phyloP scores from a whole-genome alignment of 1,140 invertebrate species.

The Nixonia krombeini region DNA sequence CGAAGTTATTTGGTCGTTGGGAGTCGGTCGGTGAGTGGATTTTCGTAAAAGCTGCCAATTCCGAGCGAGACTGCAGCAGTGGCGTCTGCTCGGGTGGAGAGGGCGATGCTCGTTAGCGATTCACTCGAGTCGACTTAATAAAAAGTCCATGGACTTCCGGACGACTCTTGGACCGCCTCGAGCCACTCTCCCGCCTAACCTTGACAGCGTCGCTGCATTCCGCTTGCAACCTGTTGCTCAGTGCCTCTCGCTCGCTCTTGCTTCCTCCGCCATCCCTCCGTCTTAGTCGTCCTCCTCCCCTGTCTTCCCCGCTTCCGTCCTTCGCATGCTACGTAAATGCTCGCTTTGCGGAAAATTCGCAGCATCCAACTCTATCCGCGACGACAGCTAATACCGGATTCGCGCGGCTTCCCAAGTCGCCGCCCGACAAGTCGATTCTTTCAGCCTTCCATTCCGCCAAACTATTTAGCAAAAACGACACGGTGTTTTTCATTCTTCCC shows the following conservation, averaged over 20 bases:
- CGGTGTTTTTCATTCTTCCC: too few species aligned
- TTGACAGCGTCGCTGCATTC: constrained; percentile 67
- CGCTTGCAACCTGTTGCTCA: constrained; percentile 70
- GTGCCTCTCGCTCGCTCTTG: constrained; percentile 55
- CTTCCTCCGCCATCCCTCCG: constrained; percentile 27
- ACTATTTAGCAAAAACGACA: too few species aligned
- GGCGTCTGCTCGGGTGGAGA: not conserved
- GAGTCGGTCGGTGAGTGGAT: too few species aligned
- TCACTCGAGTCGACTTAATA: constrained; percentile 20
- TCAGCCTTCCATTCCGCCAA: too few species aligned
- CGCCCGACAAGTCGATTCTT: constrained; percentile 1
- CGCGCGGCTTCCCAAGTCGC: constrained; percentile 1
- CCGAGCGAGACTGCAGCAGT: not conserved
- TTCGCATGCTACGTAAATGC: constrained; percentile 11
- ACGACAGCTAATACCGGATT: not conserved
- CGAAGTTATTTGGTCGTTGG: too few species aligned
- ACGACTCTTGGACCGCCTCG: constrained; percentile 46
- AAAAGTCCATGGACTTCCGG: constrained; percentile 42
- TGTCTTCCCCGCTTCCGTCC: not conserved
- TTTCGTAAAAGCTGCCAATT: not conserved
- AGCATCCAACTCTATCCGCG: constrained; percentile 7
- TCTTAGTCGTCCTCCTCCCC: constrained; percentile 13
- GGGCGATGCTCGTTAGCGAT: constrained; percentile 3
- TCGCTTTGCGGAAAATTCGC: constrained; percentile 6
- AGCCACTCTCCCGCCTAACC: constrained; percentile 46